Base-by-base conservation (phyloP, 2,113 vertebrate genomes). In the Spea bombifrons region DNA sequence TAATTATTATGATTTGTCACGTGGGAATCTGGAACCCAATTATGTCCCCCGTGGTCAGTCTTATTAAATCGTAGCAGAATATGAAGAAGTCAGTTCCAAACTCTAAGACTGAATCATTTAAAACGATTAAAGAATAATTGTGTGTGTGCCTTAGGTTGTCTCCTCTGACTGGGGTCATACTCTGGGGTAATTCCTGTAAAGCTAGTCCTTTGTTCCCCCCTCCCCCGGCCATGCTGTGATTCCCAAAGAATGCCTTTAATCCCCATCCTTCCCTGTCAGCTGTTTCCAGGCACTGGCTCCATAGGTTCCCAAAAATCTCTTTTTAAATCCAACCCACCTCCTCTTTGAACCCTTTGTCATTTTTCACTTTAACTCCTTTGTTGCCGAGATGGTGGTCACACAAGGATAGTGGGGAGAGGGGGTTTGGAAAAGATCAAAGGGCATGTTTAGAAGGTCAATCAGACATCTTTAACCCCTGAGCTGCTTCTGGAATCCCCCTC, bases 201-300 rank as follows among this genome's bases (percentile, higher is more conserved):
- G 71, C 50, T 12, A 48, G 15, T 49, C 43, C 0, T 73, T 83
- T 82, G 79, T 81, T 0, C 71, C 68, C 82, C 44, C 65, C 75
- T 0, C 16, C 84, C 75, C 30, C 50, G 71, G 61, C 43, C 9
- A 16, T 45, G 16, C 68, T 68, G 53, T 45, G 71, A 75, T 77
- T 81, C 65, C 78, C 82, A 79, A 86, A 64, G 81, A 7, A 79
- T 75, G 82, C 63, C 85, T 67, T 90, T 89, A 89, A 89, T 87
- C 88, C 84, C 84, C 78, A 88, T 87, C 83, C 86, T 90, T 87
- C 87, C 85, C 81, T 81, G 87, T 87, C 89, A 90, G 87, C 88
- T 89, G 87, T 87, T 90, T 89, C 85, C 84, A 89, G 83, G 86
- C 85, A 83, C 79, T 77, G 79, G 69, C 83, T 83, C 84, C 81